Evolutionary conservation across 2,888 invertebrate genomes (phyloP).

Genomic region (Phytoseiulus persimilis): DNA sequence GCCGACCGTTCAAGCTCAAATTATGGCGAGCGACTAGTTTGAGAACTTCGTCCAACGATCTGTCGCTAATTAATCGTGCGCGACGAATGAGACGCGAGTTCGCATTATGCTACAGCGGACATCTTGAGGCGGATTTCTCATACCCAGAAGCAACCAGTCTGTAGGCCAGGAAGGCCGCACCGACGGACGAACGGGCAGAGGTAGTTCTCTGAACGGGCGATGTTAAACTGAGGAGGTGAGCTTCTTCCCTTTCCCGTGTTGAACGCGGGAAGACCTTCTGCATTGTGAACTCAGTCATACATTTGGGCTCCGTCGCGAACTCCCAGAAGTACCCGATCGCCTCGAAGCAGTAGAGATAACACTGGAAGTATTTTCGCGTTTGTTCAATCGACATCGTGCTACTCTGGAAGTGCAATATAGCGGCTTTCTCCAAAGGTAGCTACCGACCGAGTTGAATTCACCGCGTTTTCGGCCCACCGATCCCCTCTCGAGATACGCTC

Average conservation of each 20-base stretch:
- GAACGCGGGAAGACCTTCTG: slow-evolving; percentile 5
- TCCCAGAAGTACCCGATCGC: background rate
- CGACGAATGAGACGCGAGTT: background rate
- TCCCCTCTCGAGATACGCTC: background rate
- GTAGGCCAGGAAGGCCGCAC: background rate
- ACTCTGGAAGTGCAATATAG: background rate
- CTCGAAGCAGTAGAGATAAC: background rate
- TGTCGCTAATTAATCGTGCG: too few species aligned
- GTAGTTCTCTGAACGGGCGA: background rate
- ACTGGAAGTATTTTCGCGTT: background rate
- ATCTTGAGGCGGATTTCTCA: background rate
- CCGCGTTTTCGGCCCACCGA: too few species aligned
- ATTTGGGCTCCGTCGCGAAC: background rate
- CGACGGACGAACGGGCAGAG: background rate
- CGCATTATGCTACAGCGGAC: background rate
- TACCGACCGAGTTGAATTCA: too few species aligned
- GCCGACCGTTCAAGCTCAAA: too few species aligned
- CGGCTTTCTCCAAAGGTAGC: too few species aligned
- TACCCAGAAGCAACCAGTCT: background rate
- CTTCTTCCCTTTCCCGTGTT: background rate
- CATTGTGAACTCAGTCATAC: slow-evolving; percentile 5
- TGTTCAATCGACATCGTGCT: background rate
- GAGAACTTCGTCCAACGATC: too few species aligned
- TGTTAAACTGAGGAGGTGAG: background rate
- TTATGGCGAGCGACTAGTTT: too few species aligned